Evolutionary conservation across 2,888 invertebrate genomes (phyloP).

Genomic region (Metopia argyrocephala): DNA sequence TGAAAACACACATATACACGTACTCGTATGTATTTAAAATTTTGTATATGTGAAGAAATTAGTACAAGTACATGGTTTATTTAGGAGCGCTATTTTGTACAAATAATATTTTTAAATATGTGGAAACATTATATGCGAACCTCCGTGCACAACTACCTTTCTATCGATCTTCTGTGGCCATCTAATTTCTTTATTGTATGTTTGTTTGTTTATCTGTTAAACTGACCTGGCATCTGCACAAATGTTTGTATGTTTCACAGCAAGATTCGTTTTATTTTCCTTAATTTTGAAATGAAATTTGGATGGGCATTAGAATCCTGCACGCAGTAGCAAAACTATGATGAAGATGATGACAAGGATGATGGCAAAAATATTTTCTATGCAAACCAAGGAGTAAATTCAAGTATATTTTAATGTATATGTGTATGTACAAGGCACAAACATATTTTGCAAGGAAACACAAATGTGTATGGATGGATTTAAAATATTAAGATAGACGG

Average conservation of each 20-base stretch:
- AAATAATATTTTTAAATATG: slow-evolving; percentile 50
- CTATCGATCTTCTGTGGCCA: slow-evolving; percentile 15
- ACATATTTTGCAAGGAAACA: slow-evolving; percentile 12
- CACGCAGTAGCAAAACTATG: slow-evolving; percentile 28
- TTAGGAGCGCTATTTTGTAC: slow-evolving; percentile 43
- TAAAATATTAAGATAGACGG: slow-evolving; percentile 43
- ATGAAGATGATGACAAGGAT: not conserved
- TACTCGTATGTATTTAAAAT: slow-evolving; percentile 7
- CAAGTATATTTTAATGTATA: slow-evolving; percentile 16
- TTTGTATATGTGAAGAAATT: not conserved
- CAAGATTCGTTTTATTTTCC: slow-evolving; percentile 54
- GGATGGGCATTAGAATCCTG: slow-evolving; percentile 65
- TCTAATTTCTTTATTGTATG: not conserved
- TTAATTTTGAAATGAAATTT: slow-evolving; percentile 66
- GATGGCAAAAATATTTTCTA: not conserved
- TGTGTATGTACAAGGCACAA: slow-evolving; percentile 29
- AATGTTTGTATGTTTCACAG: not conserved
- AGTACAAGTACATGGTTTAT: slow-evolving; percentile 7
- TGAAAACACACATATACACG: not conserved
- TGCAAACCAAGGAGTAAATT: not conserved
- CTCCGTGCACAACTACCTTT: slow-evolving; percentile 14
- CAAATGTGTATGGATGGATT: slow-evolving; percentile 35
- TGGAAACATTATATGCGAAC: slow-evolving; percentile 29
- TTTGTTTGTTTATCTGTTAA: slow-evolving; percentile 6
- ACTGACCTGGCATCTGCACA: not conserved